phyloP scores from a whole-genome alignment of 2,113 vertebrate species.

The Lonchura striata region DNA sequence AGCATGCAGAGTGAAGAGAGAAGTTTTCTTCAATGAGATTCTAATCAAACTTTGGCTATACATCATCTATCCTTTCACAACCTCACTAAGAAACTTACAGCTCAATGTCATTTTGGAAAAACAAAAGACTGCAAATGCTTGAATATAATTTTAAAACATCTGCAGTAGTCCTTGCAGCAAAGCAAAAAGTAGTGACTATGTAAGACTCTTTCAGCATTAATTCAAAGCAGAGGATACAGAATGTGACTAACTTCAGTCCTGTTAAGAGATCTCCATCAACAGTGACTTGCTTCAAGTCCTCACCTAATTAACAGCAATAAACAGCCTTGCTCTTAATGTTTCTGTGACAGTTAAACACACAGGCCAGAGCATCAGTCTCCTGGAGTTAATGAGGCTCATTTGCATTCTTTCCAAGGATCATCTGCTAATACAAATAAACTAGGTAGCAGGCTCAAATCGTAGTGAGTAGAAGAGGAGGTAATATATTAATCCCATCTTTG shows the following conservation, averaged over 20 bases:
- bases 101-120: neutral
- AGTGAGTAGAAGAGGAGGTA: neutral
- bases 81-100: neutral
- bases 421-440: neutral
- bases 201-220: neutral
- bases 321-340: neutral
- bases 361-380: neutral
- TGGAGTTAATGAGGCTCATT: constrained; percentile 31
- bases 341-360: neutral
- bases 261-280: neutral
- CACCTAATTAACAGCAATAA: constrained; percentile 33
- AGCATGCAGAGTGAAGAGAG: neutral
- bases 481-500: neutral
- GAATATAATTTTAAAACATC: neutral
- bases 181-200: neutral
- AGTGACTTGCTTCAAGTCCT: neutral
- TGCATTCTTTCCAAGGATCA: constrained; percentile 16
- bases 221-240: neutral
- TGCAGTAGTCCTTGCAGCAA: neutral
- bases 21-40: neutral
- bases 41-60: neutral
- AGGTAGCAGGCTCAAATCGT: neutral
- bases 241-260: neutral
- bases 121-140: neutral
- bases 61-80: neutral